These are phyloP conservation scores for Agapornis canus DNA, from an alignment of 2,797 vertebrate species.

Conservation along the genomic window DNA sequence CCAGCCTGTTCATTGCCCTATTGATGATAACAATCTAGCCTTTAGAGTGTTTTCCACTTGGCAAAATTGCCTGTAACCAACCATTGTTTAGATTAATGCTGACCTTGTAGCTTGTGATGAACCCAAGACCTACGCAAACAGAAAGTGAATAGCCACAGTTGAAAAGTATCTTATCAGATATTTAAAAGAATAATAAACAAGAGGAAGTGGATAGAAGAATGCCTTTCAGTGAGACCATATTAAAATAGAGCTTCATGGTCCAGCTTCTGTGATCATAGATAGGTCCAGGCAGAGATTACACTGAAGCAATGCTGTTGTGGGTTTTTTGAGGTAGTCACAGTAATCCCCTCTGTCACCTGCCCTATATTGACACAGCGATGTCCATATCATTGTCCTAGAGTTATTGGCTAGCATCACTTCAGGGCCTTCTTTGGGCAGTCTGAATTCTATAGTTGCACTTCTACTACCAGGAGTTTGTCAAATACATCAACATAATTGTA, in stretches of 20 bases:
- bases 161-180: constrained; percentile 62
- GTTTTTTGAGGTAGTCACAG: neutral
- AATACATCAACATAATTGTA: neutral
- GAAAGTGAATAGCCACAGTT: constrained; percentile 60
- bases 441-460: neutral
- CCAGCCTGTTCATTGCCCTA: neutral
- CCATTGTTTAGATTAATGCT: constrained; percentile 60
- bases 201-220: constrained; percentile 61
- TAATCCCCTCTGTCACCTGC: neutral
- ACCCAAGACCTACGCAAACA: constrained; percentile 60
- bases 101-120: constrained; percentile 70
- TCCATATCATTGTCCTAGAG: neutral
- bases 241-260: constrained; percentile 6
- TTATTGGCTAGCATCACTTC: neutral
- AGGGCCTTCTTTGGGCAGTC: neutral
- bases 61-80: constrained; percentile 41
- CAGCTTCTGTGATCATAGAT: neutral
- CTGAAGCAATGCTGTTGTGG: neutral
- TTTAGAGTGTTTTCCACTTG: constrained; percentile 39
- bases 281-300: neutral
- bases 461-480: neutral
- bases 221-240: neutral
- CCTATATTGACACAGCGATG: neutral
- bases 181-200: constrained; percentile 69
- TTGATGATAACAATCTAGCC: constrained; percentile 54